Evolutionary conservation across 2,888 invertebrate genomes (phyloP), one percentile per base, ranked within the genome.

Genomic region (Diploptera punctata): DNA sequence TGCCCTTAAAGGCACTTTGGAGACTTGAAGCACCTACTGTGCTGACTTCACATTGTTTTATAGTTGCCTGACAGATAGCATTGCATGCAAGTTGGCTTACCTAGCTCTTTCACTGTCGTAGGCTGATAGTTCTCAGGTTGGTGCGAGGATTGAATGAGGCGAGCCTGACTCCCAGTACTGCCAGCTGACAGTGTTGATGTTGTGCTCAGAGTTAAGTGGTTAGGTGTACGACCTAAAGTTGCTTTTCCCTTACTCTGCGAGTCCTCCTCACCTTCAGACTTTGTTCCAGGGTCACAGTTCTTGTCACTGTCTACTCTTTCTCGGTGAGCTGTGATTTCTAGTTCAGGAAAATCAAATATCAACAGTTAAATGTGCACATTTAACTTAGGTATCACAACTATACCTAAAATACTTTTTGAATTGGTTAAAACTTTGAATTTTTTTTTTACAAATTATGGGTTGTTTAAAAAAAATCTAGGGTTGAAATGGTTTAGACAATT

Each of bases 161-260:
- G 90, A 74, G 97, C 95, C 85, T 95, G 95, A 83, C 94, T 95
- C 80, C 96, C 94, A 68, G 95, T 95, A 84, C 95, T 96, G 81
- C 96, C 95, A 75, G 95, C 95, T 79, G 95, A 96, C 81, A 97
- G 88, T 76, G 97, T 97, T 80, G 96, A 96, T 78, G 96, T 95
- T 80, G 96, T 96, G 87, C 95, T 95, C 86, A 94, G 86, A 76
- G 94, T 95, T 84, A 97, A 89, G 86, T 96, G 95, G 89, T 96
- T 96, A 81, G 97, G 96, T 79, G 96, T 96, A 81, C 93, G 89
- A 79, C 96, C 96, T 82, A 96, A 87, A 78, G 85, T 86, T 79
- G 92, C 89, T 79, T 87, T 84, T 86, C 52, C 74, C 77, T 87
- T 85, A 79, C 90, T 89, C 81, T 90, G 92, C 74, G 91, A 91